Percentiles rank a stretch among this genome's conserved stretches.
Evolutionary conservation across 2,888 invertebrate species (phyloP).

Genomic region (Lasioglossum calceatum): DNA sequence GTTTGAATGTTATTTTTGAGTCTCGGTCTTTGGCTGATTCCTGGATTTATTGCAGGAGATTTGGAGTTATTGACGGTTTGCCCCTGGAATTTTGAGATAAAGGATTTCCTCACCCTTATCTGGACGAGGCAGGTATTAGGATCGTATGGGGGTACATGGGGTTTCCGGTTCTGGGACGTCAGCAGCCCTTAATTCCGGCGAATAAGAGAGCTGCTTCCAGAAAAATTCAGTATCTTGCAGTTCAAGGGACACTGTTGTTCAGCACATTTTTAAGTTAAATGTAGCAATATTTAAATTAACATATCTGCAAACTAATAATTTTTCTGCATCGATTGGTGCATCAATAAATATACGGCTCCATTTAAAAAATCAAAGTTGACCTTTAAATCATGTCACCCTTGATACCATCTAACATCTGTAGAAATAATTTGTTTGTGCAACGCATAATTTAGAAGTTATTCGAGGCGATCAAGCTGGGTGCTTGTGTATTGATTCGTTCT

Average conservation of each 20-base stretch:
- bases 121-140: background rate
- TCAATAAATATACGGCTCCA: too few species aligned
- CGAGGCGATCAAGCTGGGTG: too few species aligned
- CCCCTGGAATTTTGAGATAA: constrained; percentile 3
- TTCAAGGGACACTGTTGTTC: background rate
- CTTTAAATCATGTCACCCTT: too few species aligned
- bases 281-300: too few species aligned
- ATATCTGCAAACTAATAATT: too few species aligned
- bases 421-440: too few species aligned
- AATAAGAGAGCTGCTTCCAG: background rate
- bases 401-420: too few species aligned
- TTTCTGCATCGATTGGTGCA: too few species aligned
- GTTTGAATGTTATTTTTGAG: constrained; percentile 6
- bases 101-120: background rate
- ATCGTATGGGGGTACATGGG: constrained; percentile 1
- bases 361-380: too few species aligned
- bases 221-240: background rate
- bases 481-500: background rate
- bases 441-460: too few species aligned
- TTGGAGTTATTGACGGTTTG: background rate
- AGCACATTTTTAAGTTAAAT: background rate
- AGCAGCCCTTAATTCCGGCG: background rate
- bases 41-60: background rate
- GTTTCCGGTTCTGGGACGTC: background rate
- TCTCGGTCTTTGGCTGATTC: constrained; percentile 5